phyloP scores from a whole-genome alignment of 2,888 invertebrate species.

The Neuroscelio doddi region DNA sequence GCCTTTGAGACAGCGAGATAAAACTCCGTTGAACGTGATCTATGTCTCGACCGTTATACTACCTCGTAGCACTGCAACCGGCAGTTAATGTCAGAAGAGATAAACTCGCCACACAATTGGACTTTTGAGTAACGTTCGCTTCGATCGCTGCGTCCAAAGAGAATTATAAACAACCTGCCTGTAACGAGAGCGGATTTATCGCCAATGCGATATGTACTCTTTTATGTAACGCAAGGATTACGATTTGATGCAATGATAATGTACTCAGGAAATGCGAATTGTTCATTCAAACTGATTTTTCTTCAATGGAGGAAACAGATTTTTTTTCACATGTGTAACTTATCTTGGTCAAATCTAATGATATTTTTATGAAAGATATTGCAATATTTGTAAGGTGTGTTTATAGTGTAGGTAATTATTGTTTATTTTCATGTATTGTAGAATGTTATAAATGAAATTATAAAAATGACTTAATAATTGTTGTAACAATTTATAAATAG shows the following conservation, averaged over 20 bases:
- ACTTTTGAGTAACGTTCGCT: constrained; percentile 42
- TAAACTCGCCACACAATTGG: constrained; percentile 37
- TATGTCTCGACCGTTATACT: constrained; percentile 36
- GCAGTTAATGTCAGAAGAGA: constrained; percentile 35
- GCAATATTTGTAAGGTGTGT: too few relatives aligned
- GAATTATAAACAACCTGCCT: constrained; percentile 16
- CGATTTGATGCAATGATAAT: constrained; percentile 8
- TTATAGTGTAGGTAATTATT: too few relatives aligned
- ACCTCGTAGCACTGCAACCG: constrained; percentile 21
- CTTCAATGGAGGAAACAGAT: too few relatives aligned
- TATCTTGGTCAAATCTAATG: too few relatives aligned
- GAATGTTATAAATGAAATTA: too few relatives aligned
- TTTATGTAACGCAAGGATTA: constrained; percentile 10
- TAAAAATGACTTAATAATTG: too few relatives aligned
- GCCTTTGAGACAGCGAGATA: constrained; percentile 35
- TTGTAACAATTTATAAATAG: too few relatives aligned
- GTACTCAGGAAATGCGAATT: constrained; percentile 2
- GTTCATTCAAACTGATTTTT: constrained; percentile 1
- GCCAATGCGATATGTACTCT: constrained; percentile 3
- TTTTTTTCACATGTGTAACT: too few relatives aligned
- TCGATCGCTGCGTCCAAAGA: neutral
- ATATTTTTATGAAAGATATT: too few relatives aligned
- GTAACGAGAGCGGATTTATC: constrained; percentile 41
- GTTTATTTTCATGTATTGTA: too few relatives aligned
- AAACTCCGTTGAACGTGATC: constrained; percentile 36